Conservation (phyloP, 1,140 invertebrate genomes). For the Bombus confusus region DNA sequence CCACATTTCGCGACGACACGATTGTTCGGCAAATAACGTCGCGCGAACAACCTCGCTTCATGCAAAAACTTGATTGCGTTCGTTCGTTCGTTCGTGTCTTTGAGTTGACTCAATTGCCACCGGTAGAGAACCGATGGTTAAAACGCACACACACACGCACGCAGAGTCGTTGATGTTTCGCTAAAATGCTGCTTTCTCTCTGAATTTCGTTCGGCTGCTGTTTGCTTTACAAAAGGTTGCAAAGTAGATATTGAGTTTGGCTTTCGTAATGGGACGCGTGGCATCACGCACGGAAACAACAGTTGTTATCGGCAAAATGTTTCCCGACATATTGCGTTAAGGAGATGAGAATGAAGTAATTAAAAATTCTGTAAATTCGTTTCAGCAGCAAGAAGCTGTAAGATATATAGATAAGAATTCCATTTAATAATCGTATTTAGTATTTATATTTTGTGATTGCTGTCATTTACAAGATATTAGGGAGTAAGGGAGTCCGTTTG, state of each 20-base stretch:
- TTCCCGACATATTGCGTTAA: too few species aligned
- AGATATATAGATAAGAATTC: too few species aligned
- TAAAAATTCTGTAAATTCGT: too few species aligned
- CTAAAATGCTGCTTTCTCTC: background rate
- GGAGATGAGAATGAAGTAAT: too few species aligned
- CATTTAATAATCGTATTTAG: too few species aligned
- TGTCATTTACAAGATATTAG: too few species aligned
- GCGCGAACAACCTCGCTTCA: background rate
- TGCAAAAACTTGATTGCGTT: conserved; percentile 54
- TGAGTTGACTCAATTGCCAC: conserved; percentile 20
- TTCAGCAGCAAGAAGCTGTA: too few species aligned
- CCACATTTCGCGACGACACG: conserved; percentile 2
- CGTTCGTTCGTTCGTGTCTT: conserved; percentile 4
- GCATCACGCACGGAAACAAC: too few species aligned
- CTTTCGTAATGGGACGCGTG: background rate
- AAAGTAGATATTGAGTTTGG: background rate
- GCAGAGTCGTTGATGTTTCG: background rate
- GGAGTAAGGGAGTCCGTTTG: too few species aligned
- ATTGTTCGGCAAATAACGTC: conserved; percentile 37
- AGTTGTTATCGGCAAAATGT: background rate
- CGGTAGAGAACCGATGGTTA: background rate
- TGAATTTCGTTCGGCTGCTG: background rate
- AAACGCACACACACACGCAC: background rate
- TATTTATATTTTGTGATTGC: too few species aligned
- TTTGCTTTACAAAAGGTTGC: background rate